Percentiles rank a stretch among this genome's conserved stretches.
Evolutionary conservation across 2,888 invertebrate species (phyloP).

Genomic region (Omphaloscelis lunosa): DNA sequence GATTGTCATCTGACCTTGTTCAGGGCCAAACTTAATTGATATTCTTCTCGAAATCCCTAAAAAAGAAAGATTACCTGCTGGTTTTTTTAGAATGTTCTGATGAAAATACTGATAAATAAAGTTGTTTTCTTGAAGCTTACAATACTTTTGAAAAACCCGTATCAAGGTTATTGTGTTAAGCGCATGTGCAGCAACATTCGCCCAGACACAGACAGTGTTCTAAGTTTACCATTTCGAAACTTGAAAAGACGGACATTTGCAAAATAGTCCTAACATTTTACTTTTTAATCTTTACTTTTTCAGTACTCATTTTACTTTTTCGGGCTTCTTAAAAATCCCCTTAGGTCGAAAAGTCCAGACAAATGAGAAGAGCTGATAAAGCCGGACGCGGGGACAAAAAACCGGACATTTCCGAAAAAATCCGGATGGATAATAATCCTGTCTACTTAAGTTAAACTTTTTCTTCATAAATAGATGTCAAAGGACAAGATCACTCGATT

Average conservation of each 20-base stretch:
- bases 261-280: no score
- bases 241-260: no score
- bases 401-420: no score
- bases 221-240: no score
- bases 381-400: no score
- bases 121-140: background rate
- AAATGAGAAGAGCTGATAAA: no score
- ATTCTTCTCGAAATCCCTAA: background rate
- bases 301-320: no score
- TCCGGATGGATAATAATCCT: no score
- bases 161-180: background rate
- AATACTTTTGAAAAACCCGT: background rate
- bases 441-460: background rate
- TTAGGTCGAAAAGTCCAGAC: no score
- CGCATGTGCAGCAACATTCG: background rate
- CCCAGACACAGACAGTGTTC: background rate
- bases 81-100: background rate
- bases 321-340: no score
- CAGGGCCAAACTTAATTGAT: background rate
- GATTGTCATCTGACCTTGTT: background rate
- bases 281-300: no score
- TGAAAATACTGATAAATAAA: background rate
- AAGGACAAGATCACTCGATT: background rate
- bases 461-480: background rate
- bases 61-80: background rate